These are phyloP conservation scores for Philypnodon macrostomus DNA, from an alignment of 2,797 vertebrate genomes.

Conservation along the genomic window DNA sequence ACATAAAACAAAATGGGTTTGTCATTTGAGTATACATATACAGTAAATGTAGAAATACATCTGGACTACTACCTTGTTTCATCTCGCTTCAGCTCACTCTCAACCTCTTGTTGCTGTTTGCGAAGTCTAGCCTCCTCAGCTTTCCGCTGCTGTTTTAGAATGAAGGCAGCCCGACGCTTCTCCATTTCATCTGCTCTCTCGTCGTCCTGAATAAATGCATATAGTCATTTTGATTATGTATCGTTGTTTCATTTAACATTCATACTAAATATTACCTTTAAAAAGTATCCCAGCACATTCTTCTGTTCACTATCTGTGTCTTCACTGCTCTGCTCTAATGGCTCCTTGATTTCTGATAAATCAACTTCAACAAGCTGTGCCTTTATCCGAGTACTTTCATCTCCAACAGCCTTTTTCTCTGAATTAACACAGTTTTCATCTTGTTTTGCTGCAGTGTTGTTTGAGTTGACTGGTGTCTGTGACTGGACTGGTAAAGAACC, in stretches of 20 bases:
- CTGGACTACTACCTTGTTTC: slow-evolving; percentile 83
- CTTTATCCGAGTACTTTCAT: slow-evolving; percentile 77
- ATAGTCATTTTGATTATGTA: background rate
- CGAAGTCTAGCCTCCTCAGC: slow-evolving; percentile 88
- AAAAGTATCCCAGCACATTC: slow-evolving; percentile 92
- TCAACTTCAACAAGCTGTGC: slow-evolving; percentile 90
- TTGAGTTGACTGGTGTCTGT: slow-evolving; percentile 18
- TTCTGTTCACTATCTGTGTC: slow-evolving; percentile 88
- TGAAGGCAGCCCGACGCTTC: slow-evolving; percentile 92
- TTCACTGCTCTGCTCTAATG: slow-evolving; percentile 63
- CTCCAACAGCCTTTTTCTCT: slow-evolving; percentile 69
- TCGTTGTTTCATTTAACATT: background rate
- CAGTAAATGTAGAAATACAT: background rate
- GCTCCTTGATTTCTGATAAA: slow-evolving; percentile 82
- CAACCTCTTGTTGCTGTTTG: slow-evolving; percentile 88
- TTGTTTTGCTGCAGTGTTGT: slow-evolving; percentile 36
- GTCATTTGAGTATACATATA: background rate
- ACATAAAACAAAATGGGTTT: background rate
- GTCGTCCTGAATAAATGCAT: slow-evolving; percentile 78
- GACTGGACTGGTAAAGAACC: slow-evolving; percentile 5
- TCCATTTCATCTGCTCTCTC: slow-evolving; percentile 95
- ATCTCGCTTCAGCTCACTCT: slow-evolving; percentile 90
- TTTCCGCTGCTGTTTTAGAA: slow-evolving; percentile 94
- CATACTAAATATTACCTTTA: slow-evolving; percentile 82
- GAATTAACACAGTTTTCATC: slow-evolving; percentile 51